Evolutionary conservation across 2,113 vertebrate species (phyloP).

Genomic region (Phaethon lepturus): DNA sequence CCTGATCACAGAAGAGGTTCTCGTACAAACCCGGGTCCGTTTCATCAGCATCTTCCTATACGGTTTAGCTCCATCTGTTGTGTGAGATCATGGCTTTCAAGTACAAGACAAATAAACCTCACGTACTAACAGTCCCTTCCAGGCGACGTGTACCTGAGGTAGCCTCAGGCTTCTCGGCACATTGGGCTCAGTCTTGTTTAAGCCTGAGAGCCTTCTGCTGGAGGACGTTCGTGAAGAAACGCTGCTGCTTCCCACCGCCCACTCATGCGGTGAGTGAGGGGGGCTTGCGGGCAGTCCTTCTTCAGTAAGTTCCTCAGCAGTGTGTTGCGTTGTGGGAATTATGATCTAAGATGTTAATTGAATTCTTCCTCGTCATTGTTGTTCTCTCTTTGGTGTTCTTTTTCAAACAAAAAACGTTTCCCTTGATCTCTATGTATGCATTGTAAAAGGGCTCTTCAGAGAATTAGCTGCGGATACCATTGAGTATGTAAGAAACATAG

Average conservation of each 20-base stretch:
- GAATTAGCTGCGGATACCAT: not conserved
- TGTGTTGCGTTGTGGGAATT: not conserved
- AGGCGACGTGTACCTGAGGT: not conserved
- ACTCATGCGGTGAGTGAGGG: not conserved
- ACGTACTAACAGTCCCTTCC: not conserved
- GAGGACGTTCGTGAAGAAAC: accelerated
- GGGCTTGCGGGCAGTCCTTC: not conserved
- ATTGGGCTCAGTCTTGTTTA: not conserved
- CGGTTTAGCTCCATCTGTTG: not conserved
- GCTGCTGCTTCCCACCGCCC: not conserved
- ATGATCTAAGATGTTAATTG: not conserved
- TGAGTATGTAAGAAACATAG: not conserved
- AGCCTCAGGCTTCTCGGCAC: not conserved
- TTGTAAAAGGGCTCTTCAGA: not conserved
- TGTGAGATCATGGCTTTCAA: not conserved
- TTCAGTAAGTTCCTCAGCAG: not conserved
- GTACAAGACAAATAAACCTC: not conserved
- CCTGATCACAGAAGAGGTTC: not conserved
- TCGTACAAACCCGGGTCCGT: not conserved
- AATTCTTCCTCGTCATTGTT: not conserved
- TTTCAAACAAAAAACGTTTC: not conserved
- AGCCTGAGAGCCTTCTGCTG: not conserved
- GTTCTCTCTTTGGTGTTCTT: not conserved
- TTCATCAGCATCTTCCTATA: not conserved
- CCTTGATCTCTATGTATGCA: accelerated